Evolutionary conservation across 1,140 invertebrate species (phyloP).

Genomic region (Zophobas morio): DNA sequence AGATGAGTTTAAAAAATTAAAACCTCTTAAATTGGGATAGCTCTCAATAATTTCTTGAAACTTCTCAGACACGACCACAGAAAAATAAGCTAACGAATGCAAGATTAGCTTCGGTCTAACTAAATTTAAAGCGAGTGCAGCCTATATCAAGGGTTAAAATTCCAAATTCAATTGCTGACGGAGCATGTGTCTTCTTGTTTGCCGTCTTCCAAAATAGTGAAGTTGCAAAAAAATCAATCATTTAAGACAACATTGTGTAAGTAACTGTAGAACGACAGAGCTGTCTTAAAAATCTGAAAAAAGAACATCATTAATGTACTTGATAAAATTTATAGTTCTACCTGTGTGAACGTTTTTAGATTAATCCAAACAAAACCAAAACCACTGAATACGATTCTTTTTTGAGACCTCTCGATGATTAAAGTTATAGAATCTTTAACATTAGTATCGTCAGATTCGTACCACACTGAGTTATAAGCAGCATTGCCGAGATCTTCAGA

Average conservation of each 20-base stretch:
- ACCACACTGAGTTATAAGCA: not conserved
- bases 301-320: not conserved
- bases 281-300: conserved; percentile 22
- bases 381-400: conserved; percentile 4
- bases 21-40: too few relatives aligned
- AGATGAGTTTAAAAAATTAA: too few relatives aligned
- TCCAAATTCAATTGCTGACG: too few relatives aligned
- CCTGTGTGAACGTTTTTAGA: conserved; percentile 4
- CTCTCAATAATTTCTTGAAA: too few relatives aligned
- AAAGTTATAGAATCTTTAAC: not conserved
- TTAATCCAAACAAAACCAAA: conserved; percentile 9
- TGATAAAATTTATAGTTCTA: not conserved
- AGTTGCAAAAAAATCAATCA: too few relatives aligned
- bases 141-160: too few relatives aligned
- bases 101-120: too few relatives aligned
- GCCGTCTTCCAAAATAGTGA: too few relatives aligned
- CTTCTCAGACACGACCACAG: too few relatives aligned
- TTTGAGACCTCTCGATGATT: not conserved
- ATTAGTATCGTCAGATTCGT: not conserved
- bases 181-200: too few relatives aligned
- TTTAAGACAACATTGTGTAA: not conserved
- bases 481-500: conserved; percentile 1
- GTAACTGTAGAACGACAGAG: conserved; percentile 26
- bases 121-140: too few relatives aligned
- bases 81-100: too few relatives aligned